A percentile compares a stretch with the other conserved stretches of the same genome.
Conservation (phyloP, 2,113 vertebrate genomes). For the Onychostoma macrolepis region DNA sequence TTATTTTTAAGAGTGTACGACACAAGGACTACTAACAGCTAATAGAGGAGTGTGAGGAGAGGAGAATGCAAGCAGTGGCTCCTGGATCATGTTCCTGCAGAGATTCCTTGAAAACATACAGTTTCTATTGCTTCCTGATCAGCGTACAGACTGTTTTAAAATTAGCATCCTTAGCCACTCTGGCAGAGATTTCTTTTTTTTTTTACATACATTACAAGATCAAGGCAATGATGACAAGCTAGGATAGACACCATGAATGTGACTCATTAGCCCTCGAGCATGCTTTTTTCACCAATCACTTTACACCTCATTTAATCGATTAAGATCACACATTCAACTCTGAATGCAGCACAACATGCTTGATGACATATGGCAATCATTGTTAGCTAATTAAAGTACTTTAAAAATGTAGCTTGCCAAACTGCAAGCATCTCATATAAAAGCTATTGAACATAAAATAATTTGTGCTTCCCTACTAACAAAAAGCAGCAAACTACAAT, state of each 20-base stretch:
- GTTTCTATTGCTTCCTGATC: slow-evolving; percentile 46
- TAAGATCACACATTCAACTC: not conserved
- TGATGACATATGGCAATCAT: not conserved
- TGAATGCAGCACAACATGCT: not conserved
- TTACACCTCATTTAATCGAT: slow-evolving; percentile 5
- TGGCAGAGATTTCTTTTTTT: not conserved
- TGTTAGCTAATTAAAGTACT: not conserved
- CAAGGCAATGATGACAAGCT: slow-evolving; percentile 3
- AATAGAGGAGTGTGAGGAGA: too few species aligned
- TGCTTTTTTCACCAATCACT: not conserved
- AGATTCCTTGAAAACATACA: slow-evolving; percentile 12
- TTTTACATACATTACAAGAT: not conserved
- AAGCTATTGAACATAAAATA: not conserved
- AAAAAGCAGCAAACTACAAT: not conserved
- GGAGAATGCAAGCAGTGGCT: not conserved
- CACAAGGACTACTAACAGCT: slow-evolving; percentile 23
- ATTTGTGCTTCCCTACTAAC: not conserved
- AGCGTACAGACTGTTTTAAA: not conserved
- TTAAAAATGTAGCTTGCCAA: not conserved
- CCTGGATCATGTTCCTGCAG: slow-evolving; percentile 47
- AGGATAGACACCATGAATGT: not conserved
- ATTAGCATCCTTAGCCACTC: not conserved
- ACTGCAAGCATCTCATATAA: not conserved
- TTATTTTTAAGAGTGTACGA: not conserved
- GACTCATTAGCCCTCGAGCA: not conserved